phyloP scores from a whole-genome alignment of 2,888 invertebrate genomes.

The Ligdia adustata region DNA sequence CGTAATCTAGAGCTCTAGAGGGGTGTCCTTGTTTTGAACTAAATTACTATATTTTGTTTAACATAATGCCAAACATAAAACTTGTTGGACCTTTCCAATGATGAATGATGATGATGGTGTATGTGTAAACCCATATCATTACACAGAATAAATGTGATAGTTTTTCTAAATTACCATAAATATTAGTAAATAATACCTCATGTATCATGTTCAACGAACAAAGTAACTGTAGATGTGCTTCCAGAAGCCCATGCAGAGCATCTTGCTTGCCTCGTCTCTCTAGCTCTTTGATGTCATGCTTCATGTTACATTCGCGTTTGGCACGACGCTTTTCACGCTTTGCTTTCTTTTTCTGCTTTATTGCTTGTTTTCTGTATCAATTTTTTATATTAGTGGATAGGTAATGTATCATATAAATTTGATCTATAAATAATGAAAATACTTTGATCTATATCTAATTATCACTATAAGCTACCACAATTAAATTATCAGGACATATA shows the following conservation, averaged over 20 bases:
- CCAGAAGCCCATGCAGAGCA: slow-evolving; percentile 83
- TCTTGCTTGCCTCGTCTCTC: slow-evolving; percentile 77
- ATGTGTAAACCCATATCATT: not conserved
- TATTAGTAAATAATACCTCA: slow-evolving; percentile 55
- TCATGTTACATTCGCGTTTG: slow-evolving; percentile 68
- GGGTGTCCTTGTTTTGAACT: too few relatives aligned
- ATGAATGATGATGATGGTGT: not conserved
- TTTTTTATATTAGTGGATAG: slow-evolving; percentile 1
- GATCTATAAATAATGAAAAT: too few relatives aligned
- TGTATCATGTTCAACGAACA: slow-evolving; percentile 82
- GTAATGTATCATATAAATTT: too few relatives aligned
- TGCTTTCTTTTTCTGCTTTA: slow-evolving; percentile 63
- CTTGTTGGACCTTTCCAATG: not conserved
- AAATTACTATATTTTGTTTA: too few relatives aligned
- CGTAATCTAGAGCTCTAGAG: too few relatives aligned
- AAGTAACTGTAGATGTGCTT: slow-evolving; percentile 88
- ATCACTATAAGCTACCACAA: too few relatives aligned
- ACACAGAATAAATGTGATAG: not conserved
- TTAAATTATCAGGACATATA: too few relatives aligned
- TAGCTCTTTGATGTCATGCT: slow-evolving; percentile 62
- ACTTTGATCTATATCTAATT: too few relatives aligned
- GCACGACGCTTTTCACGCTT: slow-evolving; percentile 62
- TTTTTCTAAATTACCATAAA: not conserved
- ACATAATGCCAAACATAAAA: too few relatives aligned
- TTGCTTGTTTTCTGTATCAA: slow-evolving; percentile 54